Conservation (phyloP, 2,797 vertebrate genomes). For the Adrianichthys oophorus region DNA sequence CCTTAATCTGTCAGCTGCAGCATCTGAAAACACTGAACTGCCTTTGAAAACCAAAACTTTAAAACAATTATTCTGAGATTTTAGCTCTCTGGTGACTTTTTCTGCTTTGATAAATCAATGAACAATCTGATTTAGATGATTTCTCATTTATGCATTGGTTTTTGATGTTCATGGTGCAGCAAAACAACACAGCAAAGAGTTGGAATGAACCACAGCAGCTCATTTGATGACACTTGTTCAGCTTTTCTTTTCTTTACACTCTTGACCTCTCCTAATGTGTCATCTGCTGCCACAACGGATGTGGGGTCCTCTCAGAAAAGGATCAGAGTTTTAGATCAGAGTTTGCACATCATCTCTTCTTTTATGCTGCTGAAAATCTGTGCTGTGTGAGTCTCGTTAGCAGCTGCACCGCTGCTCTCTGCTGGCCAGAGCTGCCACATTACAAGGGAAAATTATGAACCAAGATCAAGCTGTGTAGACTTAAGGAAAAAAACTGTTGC, state of each 20-base stretch:
- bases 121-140: too few relatives aligned
- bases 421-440: not conserved
- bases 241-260: not conserved
- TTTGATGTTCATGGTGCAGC: too few relatives aligned
- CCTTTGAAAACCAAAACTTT: too few relatives aligned
- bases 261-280: not conserved
- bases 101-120: too few relatives aligned
- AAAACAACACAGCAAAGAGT: too few relatives aligned
- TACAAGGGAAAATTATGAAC: too few relatives aligned
- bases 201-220: too few relatives aligned
- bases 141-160: too few relatives aligned
- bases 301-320: not conserved
- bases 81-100: too few relatives aligned
- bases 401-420: not conserved
- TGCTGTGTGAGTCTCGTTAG: not conserved
- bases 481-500: too few relatives aligned
- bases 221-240: not conserved
- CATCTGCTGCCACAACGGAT: not conserved
- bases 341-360: not conserved
- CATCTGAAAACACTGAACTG: not conserved
- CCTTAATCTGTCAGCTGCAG: not conserved
- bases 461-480: too few relatives aligned
- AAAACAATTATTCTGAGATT: too few relatives aligned
- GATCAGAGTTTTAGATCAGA: not conserved
- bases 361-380: not conserved